phyloP scores from a whole-genome alignment of 2,888 invertebrate genomes.

The Tuberolachnus salignus region DNA sequence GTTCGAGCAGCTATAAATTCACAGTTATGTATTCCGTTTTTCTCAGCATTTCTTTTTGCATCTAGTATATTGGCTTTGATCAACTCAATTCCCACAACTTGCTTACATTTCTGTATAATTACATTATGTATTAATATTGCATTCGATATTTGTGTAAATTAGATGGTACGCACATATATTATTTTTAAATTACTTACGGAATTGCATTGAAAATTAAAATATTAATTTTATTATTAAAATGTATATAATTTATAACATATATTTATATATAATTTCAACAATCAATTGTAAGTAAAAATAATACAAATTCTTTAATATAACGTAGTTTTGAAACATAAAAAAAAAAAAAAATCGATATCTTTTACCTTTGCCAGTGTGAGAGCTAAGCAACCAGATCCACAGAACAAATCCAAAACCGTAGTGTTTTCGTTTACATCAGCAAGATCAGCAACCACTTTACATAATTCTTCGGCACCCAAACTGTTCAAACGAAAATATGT shows the following conservation, averaged over 20 bases:
- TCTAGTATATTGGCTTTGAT: conserved; percentile 67
- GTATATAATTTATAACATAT: no score
- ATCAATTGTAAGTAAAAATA: no score
- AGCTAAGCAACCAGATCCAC: conserved; percentile 70
- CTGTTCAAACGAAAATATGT: conserved; percentile 63
- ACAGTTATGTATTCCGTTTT: conserved; percentile 65
- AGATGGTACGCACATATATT: no score
- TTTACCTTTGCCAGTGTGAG: conserved; percentile 63
- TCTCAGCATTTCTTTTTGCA: conserved; percentile 66
- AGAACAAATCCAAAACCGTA: conserved; percentile 69
- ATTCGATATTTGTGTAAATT: no score
- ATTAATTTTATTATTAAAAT: no score
- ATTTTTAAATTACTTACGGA: no score
- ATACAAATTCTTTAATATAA: no score
- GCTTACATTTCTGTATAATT: conserved; percentile 60
- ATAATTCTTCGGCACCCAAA: conserved; percentile 64
- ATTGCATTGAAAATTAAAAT: no score
- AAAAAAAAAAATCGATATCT: not conserved
- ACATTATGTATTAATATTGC: no score
- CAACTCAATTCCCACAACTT: conserved; percentile 69
- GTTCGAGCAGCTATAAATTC: conserved; percentile 68
- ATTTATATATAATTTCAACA: no score
- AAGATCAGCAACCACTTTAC: conserved; percentile 64
- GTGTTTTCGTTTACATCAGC: conserved; percentile 62
- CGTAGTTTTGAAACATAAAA: no score